Evolutionary conservation across 2,797 vertebrate species (phyloP).

Genomic region (Peromyscus nudipes): DNA sequence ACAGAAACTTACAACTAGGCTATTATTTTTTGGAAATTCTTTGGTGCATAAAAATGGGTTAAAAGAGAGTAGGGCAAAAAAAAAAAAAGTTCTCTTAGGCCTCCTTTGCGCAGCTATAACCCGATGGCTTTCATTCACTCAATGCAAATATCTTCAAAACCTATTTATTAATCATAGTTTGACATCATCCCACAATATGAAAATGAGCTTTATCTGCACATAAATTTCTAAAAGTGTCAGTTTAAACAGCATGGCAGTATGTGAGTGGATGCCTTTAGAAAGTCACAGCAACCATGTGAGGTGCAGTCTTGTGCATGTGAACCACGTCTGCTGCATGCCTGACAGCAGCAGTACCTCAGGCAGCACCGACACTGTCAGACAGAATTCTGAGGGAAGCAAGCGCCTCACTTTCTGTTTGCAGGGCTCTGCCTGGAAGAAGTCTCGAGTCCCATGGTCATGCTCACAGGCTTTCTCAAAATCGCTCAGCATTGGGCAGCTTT

Average conservation of each 20-base stretch:
- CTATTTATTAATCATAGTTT: constrained; percentile 48
- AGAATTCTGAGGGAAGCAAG: neutral
- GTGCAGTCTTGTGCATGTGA: neutral
- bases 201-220: constrained; percentile 33
- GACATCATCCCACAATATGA: constrained; percentile 27
- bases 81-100: neutral
- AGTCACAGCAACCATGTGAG: neutral
- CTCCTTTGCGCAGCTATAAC: neutral
- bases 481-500: neutral
- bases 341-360: neutral
- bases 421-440: neutral
- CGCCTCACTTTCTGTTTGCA: neutral
- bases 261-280: constrained; percentile 29
- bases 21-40: constrained; percentile 46
- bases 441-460: too few species aligned
- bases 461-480: neutral
- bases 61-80: neutral
- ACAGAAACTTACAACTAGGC: constrained; percentile 56
- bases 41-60: constrained; percentile 41
- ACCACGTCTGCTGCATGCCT: too few species aligned
- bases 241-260: constrained; percentile 43
- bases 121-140: constrained; percentile 45
- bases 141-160: constrained; percentile 57
- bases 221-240: constrained; percentile 51
- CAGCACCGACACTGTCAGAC: neutral